Evolutionary conservation across 64 coral and sea anemone genomes (phyloP).

Genomic region (Dendrophyllia cribrosa): DNA sequence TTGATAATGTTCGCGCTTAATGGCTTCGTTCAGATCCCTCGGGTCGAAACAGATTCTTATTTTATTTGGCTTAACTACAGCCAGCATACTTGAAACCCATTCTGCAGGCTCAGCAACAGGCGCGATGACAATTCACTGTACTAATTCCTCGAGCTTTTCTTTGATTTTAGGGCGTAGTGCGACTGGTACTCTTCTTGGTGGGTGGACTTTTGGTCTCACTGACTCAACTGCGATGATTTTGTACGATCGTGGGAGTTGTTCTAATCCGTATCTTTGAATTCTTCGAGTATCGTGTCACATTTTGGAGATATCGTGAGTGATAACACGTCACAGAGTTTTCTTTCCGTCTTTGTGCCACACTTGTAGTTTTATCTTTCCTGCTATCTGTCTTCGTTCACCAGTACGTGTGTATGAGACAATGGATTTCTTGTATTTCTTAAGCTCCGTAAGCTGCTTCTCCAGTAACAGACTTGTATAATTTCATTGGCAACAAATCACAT

Average conservation of each 20-base stretch:
- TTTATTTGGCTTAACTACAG: slow-evolving; percentile 37
- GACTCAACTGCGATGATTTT: slow-evolving; percentile 11
- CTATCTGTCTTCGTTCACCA: neutral
- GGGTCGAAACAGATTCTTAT: slow-evolving; percentile 57
- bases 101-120: slow-evolving; percentile 20
- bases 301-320: neutral
- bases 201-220: slow-evolving; percentile 40
- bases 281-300: slow-evolving; percentile 2
- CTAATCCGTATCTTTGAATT: slow-evolving; percentile 46
- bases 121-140: slow-evolving; percentile 1
- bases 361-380: neutral
- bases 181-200: slow-evolving; percentile 27
- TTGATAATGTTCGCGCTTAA: slow-evolving; percentile 47
- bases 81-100: slow-evolving; percentile 60
- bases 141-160: slow-evolving; percentile 49
- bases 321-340: slow-evolving; percentile 12
- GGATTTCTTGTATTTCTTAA: neutral
- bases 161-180: slow-evolving; percentile 19
- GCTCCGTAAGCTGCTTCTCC: neutral
- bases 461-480: neutral
- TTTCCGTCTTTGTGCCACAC: neutral
- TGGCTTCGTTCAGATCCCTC: slow-evolving; percentile 40
- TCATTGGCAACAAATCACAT: neutral
- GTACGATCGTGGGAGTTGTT: slow-evolving; percentile 24
- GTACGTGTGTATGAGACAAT: neutral